Conservation (phyloP, 2,888 invertebrate genomes). For the Urechis unicinctus region DNA sequence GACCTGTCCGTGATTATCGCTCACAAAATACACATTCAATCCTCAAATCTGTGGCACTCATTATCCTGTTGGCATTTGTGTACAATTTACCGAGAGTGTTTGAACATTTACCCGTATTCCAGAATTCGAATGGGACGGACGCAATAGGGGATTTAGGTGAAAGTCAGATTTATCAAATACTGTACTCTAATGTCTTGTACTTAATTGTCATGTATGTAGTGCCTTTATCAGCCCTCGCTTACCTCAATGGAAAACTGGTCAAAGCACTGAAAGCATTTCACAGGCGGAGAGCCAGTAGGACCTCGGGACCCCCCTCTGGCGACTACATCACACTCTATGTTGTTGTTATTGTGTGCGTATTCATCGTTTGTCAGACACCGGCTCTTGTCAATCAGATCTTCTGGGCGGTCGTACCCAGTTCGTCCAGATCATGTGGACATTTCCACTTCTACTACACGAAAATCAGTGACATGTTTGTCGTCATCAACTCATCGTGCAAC, state of each 20-base stretch:
- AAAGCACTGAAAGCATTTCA: constrained; percentile 3
- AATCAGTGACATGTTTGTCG: constrained; percentile 15
- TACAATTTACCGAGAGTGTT: constrained; percentile 17
- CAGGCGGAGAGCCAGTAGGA: neutral
- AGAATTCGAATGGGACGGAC: neutral
- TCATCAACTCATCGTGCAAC: constrained; percentile 16
- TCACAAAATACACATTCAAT: neutral
- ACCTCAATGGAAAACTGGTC: constrained; percentile 11
- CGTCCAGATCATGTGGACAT: constrained; percentile 6
- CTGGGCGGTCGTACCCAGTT: constrained; percentile 7
- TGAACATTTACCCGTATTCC: constrained; percentile 11
- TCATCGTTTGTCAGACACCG: constrained; percentile 17
- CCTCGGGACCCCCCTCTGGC: constrained; percentile 1
- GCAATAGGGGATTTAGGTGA: constrained; percentile 6
- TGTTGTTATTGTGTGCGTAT: constrained; percentile 13
- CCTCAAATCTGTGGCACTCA: constrained; percentile 1
- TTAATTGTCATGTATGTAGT: constrained; percentile 18
- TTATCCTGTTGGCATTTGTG: constrained; percentile 10
- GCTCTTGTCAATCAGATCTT: constrained; percentile 17
- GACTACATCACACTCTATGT: constrained; percentile 13
- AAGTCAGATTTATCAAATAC: constrained; percentile 13
- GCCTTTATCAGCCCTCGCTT: constrained; percentile 10
- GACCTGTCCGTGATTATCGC: neutral
- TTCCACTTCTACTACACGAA: constrained; percentile 20
- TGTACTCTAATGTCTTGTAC: constrained; percentile 17